Percentiles rank a stretch among this genome's conserved stretches.
Conservation (phyloP, 1,140 invertebrate species). For the Grapholita molesta region DNA sequence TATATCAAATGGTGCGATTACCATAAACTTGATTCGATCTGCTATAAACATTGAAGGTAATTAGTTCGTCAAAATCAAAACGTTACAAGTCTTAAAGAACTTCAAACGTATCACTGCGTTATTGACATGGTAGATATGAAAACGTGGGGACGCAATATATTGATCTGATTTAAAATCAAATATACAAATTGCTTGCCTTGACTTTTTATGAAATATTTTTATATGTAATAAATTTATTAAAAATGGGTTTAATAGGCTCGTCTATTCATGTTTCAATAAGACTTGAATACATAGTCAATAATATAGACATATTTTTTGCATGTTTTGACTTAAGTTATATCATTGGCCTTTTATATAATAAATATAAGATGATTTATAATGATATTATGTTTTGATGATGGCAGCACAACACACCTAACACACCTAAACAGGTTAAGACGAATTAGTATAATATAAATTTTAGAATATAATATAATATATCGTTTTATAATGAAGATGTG, state of each 20-base stretch:
- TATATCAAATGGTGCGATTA: not conserved
- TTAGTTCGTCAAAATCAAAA: not conserved
- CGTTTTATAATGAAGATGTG: no score
- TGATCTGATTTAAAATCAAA: slow-evolving; percentile 11
- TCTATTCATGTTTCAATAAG: not conserved
- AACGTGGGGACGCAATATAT: slow-evolving; percentile 1
- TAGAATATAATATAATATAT: no score
- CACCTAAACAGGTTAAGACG: no score
- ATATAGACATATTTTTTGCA: not conserved
- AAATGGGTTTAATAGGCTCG: not conserved
- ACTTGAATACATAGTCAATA: not conserved
- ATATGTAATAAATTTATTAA: not conserved
- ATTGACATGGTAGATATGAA: not conserved
- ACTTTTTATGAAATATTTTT: not conserved
- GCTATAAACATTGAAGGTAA: not conserved
- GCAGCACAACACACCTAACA: no score
- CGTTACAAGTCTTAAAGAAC: not conserved
- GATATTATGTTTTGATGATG: no score
- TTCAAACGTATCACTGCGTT: not conserved
- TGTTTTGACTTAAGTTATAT: no score
- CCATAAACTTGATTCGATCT: not conserved
- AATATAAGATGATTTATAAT: no score
- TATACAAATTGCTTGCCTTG: not conserved
- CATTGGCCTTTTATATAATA: no score
- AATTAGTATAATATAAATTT: no score